Evolutionary conservation across 2,797 vertebrate species (phyloP).

Genomic region (Thamnophis elegans): DNA sequence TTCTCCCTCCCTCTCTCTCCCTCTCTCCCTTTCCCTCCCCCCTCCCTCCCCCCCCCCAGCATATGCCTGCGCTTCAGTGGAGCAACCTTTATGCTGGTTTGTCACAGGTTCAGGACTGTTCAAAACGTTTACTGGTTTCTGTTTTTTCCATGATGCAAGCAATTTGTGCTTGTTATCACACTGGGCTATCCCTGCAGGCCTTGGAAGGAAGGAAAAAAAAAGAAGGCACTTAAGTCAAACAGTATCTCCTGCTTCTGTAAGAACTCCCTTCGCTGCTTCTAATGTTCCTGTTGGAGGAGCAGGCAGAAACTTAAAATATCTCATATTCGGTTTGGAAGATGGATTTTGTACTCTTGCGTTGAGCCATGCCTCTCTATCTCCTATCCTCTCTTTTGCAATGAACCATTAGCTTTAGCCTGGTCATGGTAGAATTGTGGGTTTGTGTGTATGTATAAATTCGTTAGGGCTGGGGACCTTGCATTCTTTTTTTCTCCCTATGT

Average conservation of each 20-base stretch:
- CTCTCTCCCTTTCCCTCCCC: neutral
- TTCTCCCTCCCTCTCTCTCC: too few species aligned
- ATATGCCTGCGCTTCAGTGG: constrained; percentile 52
- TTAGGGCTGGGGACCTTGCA: neutral
- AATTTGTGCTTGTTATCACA: constrained; percentile 70
- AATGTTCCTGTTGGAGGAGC: neutral
- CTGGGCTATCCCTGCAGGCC: constrained; percentile 62
- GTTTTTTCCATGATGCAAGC: constrained; percentile 78
- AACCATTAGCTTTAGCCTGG: constrained; percentile 27
- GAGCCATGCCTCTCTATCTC: constrained; percentile 23
- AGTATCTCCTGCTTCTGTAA: neutral
- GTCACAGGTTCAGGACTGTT: constrained; percentile 70
- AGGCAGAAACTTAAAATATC: neutral
- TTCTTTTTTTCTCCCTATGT: neutral
- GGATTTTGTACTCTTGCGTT: constrained; percentile 11
- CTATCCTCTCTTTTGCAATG: constrained; percentile 51
- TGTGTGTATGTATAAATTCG: neutral
- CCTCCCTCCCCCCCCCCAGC: neutral
- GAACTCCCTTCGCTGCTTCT: constrained; percentile 25
- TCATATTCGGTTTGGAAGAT: neutral
- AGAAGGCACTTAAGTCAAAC: constrained; percentile 28
- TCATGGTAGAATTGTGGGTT: neutral
- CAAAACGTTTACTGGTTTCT: constrained; percentile 59
- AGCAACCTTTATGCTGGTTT: constrained; percentile 72
- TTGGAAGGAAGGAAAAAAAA: constrained; percentile 23